Conservation (phyloP, 53 echinoderm and acorn worm genomes). For the Pentamera pediparva region DNA sequence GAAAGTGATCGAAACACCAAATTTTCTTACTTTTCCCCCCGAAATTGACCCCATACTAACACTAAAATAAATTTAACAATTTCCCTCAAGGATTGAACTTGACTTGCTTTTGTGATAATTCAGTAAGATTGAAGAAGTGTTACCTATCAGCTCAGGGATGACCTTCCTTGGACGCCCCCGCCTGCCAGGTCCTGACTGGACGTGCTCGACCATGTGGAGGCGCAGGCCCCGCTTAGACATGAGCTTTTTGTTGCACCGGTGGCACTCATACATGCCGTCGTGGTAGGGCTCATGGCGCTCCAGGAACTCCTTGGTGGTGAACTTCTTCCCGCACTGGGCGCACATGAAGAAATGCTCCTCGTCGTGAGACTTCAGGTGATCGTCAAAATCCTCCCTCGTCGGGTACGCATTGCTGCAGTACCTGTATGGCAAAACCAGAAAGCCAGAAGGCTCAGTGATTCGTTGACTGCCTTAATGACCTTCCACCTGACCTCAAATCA, state of each 20-base stretch:
- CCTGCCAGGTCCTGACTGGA: neutral
- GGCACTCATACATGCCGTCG: neutral
- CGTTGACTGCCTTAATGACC: too few relatives aligned
- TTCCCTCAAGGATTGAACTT: too few relatives aligned
- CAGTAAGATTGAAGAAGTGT: too few relatives aligned
- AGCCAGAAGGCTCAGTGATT: too few relatives aligned
- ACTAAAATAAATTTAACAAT: too few relatives aligned
- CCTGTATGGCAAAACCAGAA: too few relatives aligned
- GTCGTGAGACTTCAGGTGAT: slow-evolving; percentile 3
- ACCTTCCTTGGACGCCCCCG: slow-evolving; percentile 10
- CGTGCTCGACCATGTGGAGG: slow-evolving; percentile 1
- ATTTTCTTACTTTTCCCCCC: too few relatives aligned
- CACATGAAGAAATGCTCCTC: slow-evolving; percentile 11
- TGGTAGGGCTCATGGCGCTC: slow-evolving; percentile 14
- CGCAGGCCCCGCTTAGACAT: neutral
- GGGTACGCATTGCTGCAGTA: slow-evolving; percentile 3
- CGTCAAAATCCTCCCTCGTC: neutral
- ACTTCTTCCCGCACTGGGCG: slow-evolving; percentile 14
- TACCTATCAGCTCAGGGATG: too few relatives aligned
- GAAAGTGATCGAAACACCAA: too few relatives aligned
- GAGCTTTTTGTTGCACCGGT: neutral
- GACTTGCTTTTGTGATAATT: too few relatives aligned
- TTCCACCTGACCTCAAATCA: too few relatives aligned
- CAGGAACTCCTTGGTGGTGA: slow-evolving; percentile 9
- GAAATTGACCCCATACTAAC: too few relatives aligned